Evolutionary conservation across 2,797 vertebrate genomes (phyloP), one percentile per base, ranked within the genome.

Genomic region (Diplodus puntazzo): DNA sequence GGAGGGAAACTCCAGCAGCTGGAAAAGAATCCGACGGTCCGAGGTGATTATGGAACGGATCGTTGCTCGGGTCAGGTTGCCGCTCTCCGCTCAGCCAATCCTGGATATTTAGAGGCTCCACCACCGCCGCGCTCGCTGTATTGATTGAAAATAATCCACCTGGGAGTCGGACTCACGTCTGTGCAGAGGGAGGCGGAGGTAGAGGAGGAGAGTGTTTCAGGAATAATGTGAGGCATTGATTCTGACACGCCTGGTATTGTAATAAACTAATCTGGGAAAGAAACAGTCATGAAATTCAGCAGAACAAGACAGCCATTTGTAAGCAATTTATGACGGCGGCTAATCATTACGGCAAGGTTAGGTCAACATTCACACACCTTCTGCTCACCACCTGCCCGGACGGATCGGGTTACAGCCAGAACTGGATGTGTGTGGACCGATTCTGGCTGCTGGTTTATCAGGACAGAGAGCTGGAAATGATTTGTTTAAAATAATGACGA

Each of bases 11-110:
- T 82, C 82, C 80, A 83, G 69, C 75, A 30, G 89, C 88, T 76
- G 90, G 85, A 88, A 89, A 88, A 84, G 81, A 87, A 93, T 82
- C 87, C 77, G 74, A 69, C 65, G 80, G 76, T 87, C 87, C 75
- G 77, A 88, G 80, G 89, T 88, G 90, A 93, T 94, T 92, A 90
- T 80, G 80, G 88, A 77, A 88, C 73, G 88, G 92, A 87, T 92
- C 80, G 86, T n/a, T 87, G 86, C 75, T 73, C 78, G 77, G 88
- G 89, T 92, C 89, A 83, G 81, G 78, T 64, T 80, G 70, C 77
- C 78, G 77, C 81, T 80, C 84, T 67, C 64, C 53, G 61, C 78
- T 86, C 80, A 75, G 83, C 79, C 75, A 83, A 74, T 80, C 84
- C 84, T 81, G 84, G 65, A 87, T 79, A 68, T 81, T 84, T 73